These are phyloP conservation scores for Acropora tenuis DNA, from an alignment of 64 coral and sea anemone species.

Conservation along the genomic window DNA sequence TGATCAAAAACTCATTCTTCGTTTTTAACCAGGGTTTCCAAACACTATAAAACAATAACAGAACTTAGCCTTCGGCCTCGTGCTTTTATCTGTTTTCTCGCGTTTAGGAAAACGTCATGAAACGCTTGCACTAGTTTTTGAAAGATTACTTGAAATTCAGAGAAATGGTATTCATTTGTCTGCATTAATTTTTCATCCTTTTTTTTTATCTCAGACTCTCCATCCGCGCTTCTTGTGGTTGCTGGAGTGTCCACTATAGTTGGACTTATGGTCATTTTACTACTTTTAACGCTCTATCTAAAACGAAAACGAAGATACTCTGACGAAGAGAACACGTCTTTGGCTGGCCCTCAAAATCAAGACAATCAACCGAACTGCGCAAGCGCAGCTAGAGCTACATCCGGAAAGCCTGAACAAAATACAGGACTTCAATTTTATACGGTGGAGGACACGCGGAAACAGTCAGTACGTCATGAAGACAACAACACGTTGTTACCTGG, in stretches of 20 bases:
- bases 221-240: constrained; percentile 1
- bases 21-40: no score
- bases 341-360: constrained; percentile 14
- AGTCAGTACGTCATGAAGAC: constrained; percentile 1
- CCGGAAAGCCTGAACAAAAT: background rate
- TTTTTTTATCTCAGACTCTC: constrained; percentile 15
- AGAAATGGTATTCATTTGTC: no score
- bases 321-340: background rate
- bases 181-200: no score
- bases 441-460: background rate
- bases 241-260: constrained; percentile 24
- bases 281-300: constrained; percentile 39
- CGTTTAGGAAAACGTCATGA: no score
- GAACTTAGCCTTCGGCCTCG: no score
- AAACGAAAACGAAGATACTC: constrained; percentile 39
- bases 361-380: constrained; percentile 28
- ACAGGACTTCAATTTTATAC: constrained; percentile 8
- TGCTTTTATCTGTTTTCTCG: no score
- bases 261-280: constrained; percentile 32
- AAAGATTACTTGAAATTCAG: no score
- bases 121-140: no score
- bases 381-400: background rate
- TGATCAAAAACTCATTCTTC: no score
- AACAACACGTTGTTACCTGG: background rate
- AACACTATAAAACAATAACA: no score